These are phyloP conservation scores for Drosophila novamexicana DNA, from an alignment of 1,140 invertebrate genomes.

Conservation along the genomic window DNA sequence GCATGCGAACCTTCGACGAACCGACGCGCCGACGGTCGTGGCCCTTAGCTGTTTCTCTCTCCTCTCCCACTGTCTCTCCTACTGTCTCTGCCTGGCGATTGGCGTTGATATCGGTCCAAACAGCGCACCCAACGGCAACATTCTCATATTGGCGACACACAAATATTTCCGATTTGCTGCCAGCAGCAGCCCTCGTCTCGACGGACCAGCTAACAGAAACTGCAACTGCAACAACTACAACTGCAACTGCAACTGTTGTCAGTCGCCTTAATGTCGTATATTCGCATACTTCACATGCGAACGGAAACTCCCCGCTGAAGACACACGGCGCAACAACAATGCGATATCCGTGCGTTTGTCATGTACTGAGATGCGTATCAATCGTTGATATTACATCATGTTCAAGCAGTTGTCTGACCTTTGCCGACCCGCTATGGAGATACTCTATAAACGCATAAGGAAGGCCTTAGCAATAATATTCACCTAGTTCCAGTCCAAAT, in stretches of 20 bases:
- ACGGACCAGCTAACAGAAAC: neutral
- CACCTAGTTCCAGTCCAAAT: too few species aligned
- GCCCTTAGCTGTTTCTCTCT: neutral
- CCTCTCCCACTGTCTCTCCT: neutral
- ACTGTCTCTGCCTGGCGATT: conserved; percentile 43
- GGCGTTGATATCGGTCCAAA: conserved; percentile 57
- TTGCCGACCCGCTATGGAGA: too few species aligned
- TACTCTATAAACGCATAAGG: neutral
- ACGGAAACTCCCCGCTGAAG: conserved; percentile 22
- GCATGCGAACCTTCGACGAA: conserved; percentile 45
- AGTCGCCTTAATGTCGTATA: conserved; percentile 26
- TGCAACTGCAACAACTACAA: conserved; percentile 15
- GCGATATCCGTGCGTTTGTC: conserved; percentile 17
- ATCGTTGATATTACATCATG: conserved; percentile 1
- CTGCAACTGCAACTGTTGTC: conserved; percentile 3
- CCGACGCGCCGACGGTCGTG: conserved; percentile 13
- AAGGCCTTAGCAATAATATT: too few species aligned
- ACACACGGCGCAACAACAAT: conserved; percentile 10
- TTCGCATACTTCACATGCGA: conserved; percentile 22
- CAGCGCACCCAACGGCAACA: conserved; percentile 42
- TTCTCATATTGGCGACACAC: conserved; percentile 71
- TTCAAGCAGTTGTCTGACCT: neutral
- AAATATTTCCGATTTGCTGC: conserved; percentile 72
- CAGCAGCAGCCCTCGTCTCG: conserved; percentile 12
- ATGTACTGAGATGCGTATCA: conserved; percentile 66